phyloP scores from a whole-genome alignment of 1,140 invertebrate genomes.

The Caenorhabditis tropicalis region DNA sequence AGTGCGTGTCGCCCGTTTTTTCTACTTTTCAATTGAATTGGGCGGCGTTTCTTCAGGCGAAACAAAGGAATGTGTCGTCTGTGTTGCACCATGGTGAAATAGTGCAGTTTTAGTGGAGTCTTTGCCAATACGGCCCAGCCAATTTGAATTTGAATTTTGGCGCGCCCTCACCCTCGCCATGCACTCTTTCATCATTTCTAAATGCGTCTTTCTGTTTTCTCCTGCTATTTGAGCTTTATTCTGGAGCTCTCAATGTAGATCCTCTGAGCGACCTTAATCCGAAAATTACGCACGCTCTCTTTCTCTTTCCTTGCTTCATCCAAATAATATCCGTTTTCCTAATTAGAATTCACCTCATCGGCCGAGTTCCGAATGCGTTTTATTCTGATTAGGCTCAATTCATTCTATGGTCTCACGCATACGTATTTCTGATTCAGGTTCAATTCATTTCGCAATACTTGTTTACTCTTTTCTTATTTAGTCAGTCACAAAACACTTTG shows the following conservation, averaged over 20 bases:
- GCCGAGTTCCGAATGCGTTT: background rate
- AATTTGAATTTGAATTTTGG: slow-evolving; percentile 39
- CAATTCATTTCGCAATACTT: slow-evolving; percentile 8
- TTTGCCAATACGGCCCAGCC: background rate
- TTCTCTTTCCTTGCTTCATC: background rate
- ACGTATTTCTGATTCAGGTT: background rate
- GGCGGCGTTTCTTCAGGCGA: background rate
- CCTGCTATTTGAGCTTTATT: background rate
- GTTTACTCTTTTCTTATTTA: background rate
- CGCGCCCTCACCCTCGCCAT: background rate
- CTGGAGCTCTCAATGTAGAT: background rate
- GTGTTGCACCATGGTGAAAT: background rate
- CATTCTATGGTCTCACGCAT: background rate
- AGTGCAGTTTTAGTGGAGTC: background rate
- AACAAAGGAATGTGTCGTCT: slow-evolving; percentile 29
- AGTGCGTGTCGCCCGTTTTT: slow-evolving; percentile 9
- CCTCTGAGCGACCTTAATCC: background rate
- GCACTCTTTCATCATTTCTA: slow-evolving; percentile 24
- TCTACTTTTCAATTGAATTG: slow-evolving; percentile 20
- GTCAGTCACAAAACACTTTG: background rate
- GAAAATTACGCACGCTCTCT: background rate
- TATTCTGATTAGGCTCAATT: background rate
- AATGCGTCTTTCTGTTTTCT: slow-evolving; percentile 7
- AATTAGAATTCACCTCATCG: slow-evolving; percentile 34
- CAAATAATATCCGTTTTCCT: slow-evolving; percentile 28